Base-by-base conservation (phyloP, 2,797 vertebrate species). In the Clamator glandarius region DNA sequence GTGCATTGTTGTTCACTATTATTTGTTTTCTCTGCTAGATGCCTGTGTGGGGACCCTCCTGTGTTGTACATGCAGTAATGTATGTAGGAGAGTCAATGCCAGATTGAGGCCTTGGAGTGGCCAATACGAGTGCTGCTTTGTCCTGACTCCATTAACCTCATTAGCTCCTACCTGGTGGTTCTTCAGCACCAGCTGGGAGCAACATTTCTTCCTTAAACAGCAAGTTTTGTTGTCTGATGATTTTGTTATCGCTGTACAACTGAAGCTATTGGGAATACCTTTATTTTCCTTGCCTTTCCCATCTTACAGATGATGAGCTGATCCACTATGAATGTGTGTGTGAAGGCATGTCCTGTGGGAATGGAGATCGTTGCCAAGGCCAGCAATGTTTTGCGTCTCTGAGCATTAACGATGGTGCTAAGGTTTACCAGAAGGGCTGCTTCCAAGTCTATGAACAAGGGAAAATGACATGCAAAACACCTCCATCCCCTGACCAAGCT, bases 391-490 rank as follows among this genome's bases (percentile, higher is more conserved):
- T 99, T 88, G 98, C 99, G 2, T 99, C 99, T 11, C 96, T 99
- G 87, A 98, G 98, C 33, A 98, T 98, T 89, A 99, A 98, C 0
- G 98, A 98, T 0, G 99, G 99, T 44, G 97, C 97, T 36, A 97
- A 97, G 35, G 97, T 99, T 33, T 98, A 98, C 97, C 99, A 99
- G 97, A 99, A 99, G 63, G 99, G 99, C 96, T 99, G 99, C 97
- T 99, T 99, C 96, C 98, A 98, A 93, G 98, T 99, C 80, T 99
- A 99, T 0, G 99, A 99, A 94, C 99, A 99, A 92, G 98, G 99
- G 69, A 99, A 98, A 23, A 96, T 99, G 98, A 99, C 99, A 1
- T 99, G 99, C 96, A 99, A 99, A 97, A 99, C 99, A 0, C 99
- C 99, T 0, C 99, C 99, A 0, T 99, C 99, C n/a, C 98, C 98